Evolutionary conservation across 2,888 invertebrate genomes (phyloP).

Genomic region (Harmothoe impar): DNA sequence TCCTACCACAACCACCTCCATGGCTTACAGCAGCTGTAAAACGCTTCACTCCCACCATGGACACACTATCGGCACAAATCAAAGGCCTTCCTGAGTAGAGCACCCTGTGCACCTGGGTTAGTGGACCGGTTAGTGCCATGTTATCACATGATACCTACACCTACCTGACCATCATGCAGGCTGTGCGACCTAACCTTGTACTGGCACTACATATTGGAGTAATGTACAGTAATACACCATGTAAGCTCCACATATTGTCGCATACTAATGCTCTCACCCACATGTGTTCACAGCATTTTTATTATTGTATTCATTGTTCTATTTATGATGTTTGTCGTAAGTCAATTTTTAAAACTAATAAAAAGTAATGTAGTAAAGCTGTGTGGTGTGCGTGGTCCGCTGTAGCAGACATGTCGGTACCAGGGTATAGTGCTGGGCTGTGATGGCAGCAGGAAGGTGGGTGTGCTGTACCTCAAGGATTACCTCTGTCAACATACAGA

Average conservation of each 20-base stretch:
- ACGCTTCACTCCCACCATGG: not conserved
- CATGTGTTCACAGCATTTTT: not conserved
- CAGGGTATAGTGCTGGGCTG: too few relatives aligned
- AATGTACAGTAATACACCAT: too few relatives aligned
- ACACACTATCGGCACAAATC: not conserved
- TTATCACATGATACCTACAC: not conserved
- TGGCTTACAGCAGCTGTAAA: slow-evolving; percentile 33
- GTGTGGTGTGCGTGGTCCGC: not conserved
- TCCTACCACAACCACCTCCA: slow-evolving; percentile 5
- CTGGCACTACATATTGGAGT: too few relatives aligned
- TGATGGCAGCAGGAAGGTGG: not conserved
- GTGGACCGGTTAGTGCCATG: too few relatives aligned
- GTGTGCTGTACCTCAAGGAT: slow-evolving; percentile 12
- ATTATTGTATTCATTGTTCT: not conserved
- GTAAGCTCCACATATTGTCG: too few relatives aligned
- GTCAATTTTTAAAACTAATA: not conserved
- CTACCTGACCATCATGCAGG: not conserved
- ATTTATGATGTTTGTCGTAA: not conserved
- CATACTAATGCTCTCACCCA: not conserved
- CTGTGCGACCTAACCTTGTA: not conserved
- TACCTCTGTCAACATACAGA: slow-evolving; percentile 44
- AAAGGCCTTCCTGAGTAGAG: not conserved
- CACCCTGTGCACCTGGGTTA: not conserved
- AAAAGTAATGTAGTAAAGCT: not conserved
- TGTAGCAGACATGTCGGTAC: too few relatives aligned